A percentile compares a stretch with the other conserved stretches of the same genome.
Conservation (phyloP, 2,888 invertebrate genomes). For the Ommatoiulus sabulosus region DNA sequence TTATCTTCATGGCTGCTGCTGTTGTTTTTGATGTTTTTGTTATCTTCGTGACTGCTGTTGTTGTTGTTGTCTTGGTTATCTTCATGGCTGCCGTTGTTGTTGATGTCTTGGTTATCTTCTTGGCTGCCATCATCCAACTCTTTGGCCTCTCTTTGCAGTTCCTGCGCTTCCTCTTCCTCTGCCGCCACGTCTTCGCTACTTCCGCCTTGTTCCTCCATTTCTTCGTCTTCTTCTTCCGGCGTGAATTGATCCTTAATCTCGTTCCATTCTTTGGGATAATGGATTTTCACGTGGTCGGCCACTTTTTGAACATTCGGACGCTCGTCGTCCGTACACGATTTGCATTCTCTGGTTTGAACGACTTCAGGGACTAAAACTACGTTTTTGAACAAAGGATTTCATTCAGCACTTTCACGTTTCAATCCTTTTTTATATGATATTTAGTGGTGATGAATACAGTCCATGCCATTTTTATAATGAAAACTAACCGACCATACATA, state of each 20-base stretch:
- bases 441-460: too few species aligned
- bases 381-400: constrained; percentile 25
- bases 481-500: too few species aligned
- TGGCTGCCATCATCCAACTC: neutral
- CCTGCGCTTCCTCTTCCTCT: neutral
- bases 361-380: constrained; percentile 56
- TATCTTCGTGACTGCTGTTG: neutral
- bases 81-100: neutral
- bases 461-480: too few species aligned
- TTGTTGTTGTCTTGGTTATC: neutral
- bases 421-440: too few species aligned
- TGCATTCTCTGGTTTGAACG: constrained; percentile 49
- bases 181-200: neutral
- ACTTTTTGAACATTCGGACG: constrained; percentile 55
- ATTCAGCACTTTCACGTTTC: neutral
- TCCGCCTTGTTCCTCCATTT: constrained; percentile 16
- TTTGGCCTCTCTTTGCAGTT: neutral
- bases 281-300: constrained; percentile 55
- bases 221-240: constrained; percentile 50
- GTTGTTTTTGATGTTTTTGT: neutral
- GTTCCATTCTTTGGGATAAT: constrained; percentile 57
- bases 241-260: constrained; percentile 50
- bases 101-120: neutral
- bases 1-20: neutral
- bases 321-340: constrained; percentile 55